Evolutionary conservation across 2,888 invertebrate species (phyloP).

Genomic region (Philereme transversata): DNA sequence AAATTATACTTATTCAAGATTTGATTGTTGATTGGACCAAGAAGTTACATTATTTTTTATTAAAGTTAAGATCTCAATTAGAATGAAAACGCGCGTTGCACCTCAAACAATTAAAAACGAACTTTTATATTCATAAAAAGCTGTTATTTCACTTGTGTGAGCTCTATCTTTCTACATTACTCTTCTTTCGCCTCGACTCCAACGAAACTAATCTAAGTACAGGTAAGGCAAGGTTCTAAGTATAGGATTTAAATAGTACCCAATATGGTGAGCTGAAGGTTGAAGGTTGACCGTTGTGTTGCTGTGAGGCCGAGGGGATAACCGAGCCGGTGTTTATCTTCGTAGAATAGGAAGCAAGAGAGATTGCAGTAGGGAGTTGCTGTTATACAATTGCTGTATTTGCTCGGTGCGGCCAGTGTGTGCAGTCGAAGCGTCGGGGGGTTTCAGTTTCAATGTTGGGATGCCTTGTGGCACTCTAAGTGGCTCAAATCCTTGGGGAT

Average conservation of each 20-base stretch:
- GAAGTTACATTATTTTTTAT: not conserved
- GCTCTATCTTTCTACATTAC: conserved; percentile 43
- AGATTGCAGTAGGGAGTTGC: conserved; percentile 64
- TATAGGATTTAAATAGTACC: conserved; percentile 82
- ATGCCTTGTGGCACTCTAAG: conserved; percentile 28
- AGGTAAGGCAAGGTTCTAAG: conserved; percentile 77
- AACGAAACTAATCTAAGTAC: conserved; percentile 60
- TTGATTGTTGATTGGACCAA: not conserved
- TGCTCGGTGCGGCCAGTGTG: conserved; percentile 36
- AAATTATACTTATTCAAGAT: not conserved
- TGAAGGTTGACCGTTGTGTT: conserved; percentile 72
- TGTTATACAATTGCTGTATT: conserved; percentile 42
- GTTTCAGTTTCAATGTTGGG: conserved; percentile 59
- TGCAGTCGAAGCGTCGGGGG: conserved; percentile 65
- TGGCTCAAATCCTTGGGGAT: conserved; percentile 29
- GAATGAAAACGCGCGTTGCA: not conserved
- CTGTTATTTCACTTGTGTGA: conserved; percentile 7
- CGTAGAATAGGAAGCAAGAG: conserved; percentile 70
- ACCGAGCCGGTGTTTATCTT: conserved; percentile 66
- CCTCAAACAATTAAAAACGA: conserved; percentile 3
- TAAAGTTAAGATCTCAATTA: not conserved
- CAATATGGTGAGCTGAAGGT: conserved; percentile 77
- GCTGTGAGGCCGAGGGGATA: conserved; percentile 76
- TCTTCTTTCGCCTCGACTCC: conserved; percentile 55
- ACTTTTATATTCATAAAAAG: not conserved